Percentiles rank a stretch among this genome's conserved stretches.
Conservation (phyloP, 2,888 invertebrate genomes). For the Cantharis rufa region DNA sequence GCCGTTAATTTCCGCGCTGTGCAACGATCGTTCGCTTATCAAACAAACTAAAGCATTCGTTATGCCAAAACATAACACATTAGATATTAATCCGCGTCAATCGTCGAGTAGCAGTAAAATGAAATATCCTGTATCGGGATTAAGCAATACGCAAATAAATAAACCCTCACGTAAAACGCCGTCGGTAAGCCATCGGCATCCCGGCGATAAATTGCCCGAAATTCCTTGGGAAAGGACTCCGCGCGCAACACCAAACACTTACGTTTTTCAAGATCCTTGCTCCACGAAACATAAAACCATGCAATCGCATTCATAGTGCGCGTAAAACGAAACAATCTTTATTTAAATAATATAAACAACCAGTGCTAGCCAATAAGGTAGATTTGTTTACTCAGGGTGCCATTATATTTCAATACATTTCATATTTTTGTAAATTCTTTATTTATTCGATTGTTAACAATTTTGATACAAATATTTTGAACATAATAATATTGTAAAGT, state of each 20-base stretch:
- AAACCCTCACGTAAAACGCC: constrained; percentile 63
- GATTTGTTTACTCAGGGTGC: constrained; percentile 55
- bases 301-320: constrained; percentile 52
- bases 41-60: constrained; percentile 88
- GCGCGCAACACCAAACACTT: constrained; percentile 71
- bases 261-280: constrained; percentile 59
- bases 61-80: constrained; percentile 69
- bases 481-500: not conserved
- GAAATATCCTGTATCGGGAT: constrained; percentile 71
- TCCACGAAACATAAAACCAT: constrained; percentile 52
- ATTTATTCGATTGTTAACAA: not conserved
- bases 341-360: constrained; percentile 28
- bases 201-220: constrained; percentile 76
- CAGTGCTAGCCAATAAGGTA: constrained; percentile 45
- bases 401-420: constrained; percentile 52
- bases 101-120: constrained; percentile 57
- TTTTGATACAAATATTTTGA: not conserved
- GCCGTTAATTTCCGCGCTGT: constrained; percentile 89
- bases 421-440: not conserved
- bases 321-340: not conserved
- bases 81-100: constrained; percentile 43
- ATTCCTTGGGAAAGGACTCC: constrained; percentile 61
- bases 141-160: constrained; percentile 63
- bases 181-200: constrained; percentile 69
- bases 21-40: constrained; percentile 87